These are phyloP conservation scores for Patella depressa DNA, from an alignment of 2,888 invertebrate genomes.

Conservation along the genomic window DNA sequence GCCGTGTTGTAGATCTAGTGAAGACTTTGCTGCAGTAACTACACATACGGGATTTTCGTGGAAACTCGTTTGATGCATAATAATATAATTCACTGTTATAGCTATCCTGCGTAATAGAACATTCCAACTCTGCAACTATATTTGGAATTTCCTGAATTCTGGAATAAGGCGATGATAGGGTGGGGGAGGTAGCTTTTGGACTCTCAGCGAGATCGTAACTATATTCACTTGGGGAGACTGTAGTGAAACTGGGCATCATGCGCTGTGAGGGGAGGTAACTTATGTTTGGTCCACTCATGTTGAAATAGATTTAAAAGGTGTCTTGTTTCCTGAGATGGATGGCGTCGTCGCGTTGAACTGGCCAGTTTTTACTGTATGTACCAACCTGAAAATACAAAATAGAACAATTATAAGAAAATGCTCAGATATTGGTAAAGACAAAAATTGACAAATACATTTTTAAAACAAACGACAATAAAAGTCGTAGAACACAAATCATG, in stretches of 20 bases:
- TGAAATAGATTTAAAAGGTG: neutral
- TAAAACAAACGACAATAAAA: neutral
- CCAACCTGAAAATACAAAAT: conserved; percentile 3
- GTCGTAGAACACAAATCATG: neutral
- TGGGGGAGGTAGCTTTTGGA: conserved; percentile 23
- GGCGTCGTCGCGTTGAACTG: neutral
- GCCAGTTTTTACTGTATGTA: conserved; percentile 5
- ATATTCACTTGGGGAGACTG: conserved; percentile 19
- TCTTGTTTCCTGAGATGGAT: neutral
- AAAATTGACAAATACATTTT: neutral
- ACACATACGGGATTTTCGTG: conserved; percentile 63
- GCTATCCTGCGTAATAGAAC: conserved; percentile 38
- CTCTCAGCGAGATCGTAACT: conserved; percentile 12
- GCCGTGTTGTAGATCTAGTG: conserved; percentile 64
- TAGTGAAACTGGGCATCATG: conserved; percentile 28
- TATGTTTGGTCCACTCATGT: conserved; percentile 31
- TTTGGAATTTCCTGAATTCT: conserved; percentile 19
- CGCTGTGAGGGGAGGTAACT: conserved; percentile 31
- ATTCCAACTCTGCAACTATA: conserved; percentile 25
- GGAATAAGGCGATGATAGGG: conserved; percentile 16
- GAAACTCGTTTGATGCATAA: conserved; percentile 62
- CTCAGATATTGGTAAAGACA: neutral
- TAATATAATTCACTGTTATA: conserved; percentile 61
- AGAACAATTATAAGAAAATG: neutral
- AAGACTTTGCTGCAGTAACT: conserved; percentile 63